Percentiles rank a stretch among this genome's conserved stretches.
Conservation (phyloP, 2,113 vertebrate genomes). For the Dicrurus megarhynchus region DNA sequence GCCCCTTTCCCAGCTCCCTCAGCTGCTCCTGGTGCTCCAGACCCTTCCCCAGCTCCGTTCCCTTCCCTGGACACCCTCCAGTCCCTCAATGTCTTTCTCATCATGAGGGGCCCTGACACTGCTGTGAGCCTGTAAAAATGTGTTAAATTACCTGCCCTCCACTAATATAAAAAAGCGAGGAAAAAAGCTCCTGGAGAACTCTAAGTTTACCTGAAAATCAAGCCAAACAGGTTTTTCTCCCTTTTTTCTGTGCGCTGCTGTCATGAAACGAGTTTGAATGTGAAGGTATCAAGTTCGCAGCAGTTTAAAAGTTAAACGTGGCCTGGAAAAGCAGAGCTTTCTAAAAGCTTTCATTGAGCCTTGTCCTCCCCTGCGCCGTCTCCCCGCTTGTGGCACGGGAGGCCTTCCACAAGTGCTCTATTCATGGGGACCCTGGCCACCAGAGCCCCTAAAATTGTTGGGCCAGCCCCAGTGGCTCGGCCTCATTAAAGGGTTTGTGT, state of each 20-base stretch:
- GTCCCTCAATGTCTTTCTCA: not conserved
- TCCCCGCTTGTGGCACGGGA: not conserved
- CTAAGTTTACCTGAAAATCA: slow-evolving; percentile 14
- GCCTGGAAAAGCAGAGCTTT: slow-evolving; percentile 7
- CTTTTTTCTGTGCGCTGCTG: not conserved
- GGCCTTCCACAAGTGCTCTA: not conserved
- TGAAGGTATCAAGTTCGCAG: not conserved
- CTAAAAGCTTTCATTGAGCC: slow-evolving; percentile 24
- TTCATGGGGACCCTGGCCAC: not conserved
- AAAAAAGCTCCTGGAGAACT: not conserved
- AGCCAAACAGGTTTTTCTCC: slow-evolving; percentile 17
- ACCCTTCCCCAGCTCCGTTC: rapidly evolving
- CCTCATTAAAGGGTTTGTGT: not conserved
- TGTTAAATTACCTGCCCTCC: not conserved
- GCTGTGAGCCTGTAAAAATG: not conserved
- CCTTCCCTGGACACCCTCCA: not conserved
- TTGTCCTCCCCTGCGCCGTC: not conserved
- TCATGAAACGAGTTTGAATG: not conserved
- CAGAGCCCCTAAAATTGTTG: not conserved
- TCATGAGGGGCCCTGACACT: not conserved
- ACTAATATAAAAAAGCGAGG: not conserved
- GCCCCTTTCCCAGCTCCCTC: not conserved
- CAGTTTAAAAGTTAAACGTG: not conserved
- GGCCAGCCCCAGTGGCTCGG: not conserved
- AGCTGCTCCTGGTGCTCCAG: rapidly evolving